Base-by-base conservation (phyloP, 2,888 invertebrate species). In the Diabrotica balteata region DNA sequence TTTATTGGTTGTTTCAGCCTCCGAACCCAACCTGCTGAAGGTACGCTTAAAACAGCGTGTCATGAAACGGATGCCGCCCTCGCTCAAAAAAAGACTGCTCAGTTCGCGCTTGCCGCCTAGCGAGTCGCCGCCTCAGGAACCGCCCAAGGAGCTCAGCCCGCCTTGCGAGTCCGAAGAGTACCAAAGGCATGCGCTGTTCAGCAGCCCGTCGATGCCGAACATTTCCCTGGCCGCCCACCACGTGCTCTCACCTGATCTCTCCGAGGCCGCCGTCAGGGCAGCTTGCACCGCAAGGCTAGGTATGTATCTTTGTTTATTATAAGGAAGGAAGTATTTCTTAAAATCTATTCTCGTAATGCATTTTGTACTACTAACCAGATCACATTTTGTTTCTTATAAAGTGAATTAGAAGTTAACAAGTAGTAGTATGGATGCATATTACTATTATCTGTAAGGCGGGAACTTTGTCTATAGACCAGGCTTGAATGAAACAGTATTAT, bases 181-280 rank as follows among this genome's bases (percentile, higher is more conserved):
- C 85, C 89, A 89, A 69, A 78, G 83, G 52, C 82, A 82, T 72
- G 82, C 93, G 70, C 89, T 97, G 71, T 97, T 97, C 87, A 95
- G 95, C 78, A 96, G 96, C 78, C 97, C 97, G 66, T 97, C 97
- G 79, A 92, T 97, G 93, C 97, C 97, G 80, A 97, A 97, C 87
- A 97, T 97, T 83, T 96, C 96, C 71, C 87, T 97, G 78, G 97
- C 84, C 55, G 83, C 83, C 70, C 83, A 84, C 67, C 84, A 83
- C 72, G 79, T 87, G 43, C 76, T 81, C 55, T 78, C 76, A 8
- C 81, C 83, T 6, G 84, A 84, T 54, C 90, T 93, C 67, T 91
- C 92, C 46, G 95, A 95, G 82, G 93, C 94, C 68, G 94, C 93
- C 81, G 88, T 93, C 57, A 87, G 92, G 74, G 90, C 91, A 11